Evolutionary conservation across 2,797 vertebrate species (phyloP).

Genomic region (Apogon talboti): DNA sequence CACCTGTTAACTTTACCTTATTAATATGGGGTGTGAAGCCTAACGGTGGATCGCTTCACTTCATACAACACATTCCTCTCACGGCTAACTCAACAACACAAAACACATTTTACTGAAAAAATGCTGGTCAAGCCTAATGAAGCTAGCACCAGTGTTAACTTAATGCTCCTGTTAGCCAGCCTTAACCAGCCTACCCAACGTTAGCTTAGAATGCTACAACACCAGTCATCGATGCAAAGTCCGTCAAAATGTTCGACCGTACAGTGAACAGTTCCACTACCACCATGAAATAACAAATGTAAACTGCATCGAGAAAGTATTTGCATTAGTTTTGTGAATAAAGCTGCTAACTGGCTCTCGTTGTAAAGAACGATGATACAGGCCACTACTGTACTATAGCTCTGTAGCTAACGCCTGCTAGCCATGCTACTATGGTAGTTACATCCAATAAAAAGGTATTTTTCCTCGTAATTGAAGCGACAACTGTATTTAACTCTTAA

Average conservation of each 20-base stretch:
- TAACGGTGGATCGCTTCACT: background rate
- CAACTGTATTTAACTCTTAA: constrained; percentile 4
- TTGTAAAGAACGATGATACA: constrained; percentile 41
- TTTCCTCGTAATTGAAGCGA: constrained; percentile 3
- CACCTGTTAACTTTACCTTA: constrained; percentile 18
- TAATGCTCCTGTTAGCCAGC: constrained; percentile 37
- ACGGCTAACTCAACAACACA: background rate
- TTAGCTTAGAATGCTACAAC: constrained; percentile 53
- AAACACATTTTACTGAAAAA: background rate
- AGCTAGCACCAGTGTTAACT: constrained; percentile 35
- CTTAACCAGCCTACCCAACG: constrained; percentile 38
- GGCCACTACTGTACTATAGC: constrained; percentile 67
- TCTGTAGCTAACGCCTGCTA: constrained; percentile 66
- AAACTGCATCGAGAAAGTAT: background rate
- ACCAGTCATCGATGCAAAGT: constrained; percentile 36
- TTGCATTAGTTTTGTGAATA: background rate
- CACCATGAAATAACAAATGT: too few relatives aligned
- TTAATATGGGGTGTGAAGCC: background rate
- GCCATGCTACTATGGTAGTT: constrained; percentile 61
- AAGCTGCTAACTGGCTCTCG: constrained; percentile 30
- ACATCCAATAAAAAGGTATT: constrained; percentile 34
- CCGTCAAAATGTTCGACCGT: constrained; percentile 1
- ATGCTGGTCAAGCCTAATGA: background rate
- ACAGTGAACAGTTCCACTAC: background rate
- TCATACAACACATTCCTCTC: background rate